phyloP scores from a whole-genome alignment of 1,140 invertebrate species.

The Drosophila varians region DNA sequence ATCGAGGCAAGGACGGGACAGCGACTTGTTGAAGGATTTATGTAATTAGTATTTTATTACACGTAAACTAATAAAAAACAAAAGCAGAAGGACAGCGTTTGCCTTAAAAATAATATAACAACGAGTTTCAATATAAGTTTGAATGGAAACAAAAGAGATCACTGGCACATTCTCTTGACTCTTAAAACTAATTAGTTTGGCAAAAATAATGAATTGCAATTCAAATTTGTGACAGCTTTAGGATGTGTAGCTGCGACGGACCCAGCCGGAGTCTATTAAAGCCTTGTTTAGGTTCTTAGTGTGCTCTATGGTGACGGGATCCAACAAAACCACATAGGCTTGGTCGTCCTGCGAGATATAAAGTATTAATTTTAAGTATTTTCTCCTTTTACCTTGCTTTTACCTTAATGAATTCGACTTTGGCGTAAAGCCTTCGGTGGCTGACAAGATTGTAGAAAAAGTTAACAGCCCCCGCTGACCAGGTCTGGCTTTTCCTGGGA shows the following conservation, averaged over 20 bases:
- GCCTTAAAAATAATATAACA: conserved; percentile 75
- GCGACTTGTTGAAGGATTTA: conserved; percentile 73
- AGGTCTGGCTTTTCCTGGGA: conserved; percentile 31
- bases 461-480: conserved; percentile 37
- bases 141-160: not conserved
- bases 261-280: conserved; percentile 52
- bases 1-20: conserved; percentile 49
- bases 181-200: not conserved
- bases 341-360: conserved; percentile 23
- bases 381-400: not conserved
- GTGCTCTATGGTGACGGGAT: conserved; percentile 18
- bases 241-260: conserved; percentile 41
- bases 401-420: conserved; percentile 43
- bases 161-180: too few species aligned
- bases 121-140: conserved; percentile 34
- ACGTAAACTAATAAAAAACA: conserved; percentile 82
- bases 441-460: conserved; percentile 39
- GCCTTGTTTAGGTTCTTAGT: conserved; percentile 47
- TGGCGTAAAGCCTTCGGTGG: conserved; percentile 43
- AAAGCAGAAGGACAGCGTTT: conserved; percentile 83
- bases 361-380: not conserved
- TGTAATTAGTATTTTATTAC: conserved; percentile 83
- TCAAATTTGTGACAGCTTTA: not conserved
- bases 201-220: not conserved
- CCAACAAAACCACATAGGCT: conserved; percentile 52